Evolutionary conservation across 2,113 vertebrate genomes (phyloP).

Genomic region (Mustelus asterias): DNA sequence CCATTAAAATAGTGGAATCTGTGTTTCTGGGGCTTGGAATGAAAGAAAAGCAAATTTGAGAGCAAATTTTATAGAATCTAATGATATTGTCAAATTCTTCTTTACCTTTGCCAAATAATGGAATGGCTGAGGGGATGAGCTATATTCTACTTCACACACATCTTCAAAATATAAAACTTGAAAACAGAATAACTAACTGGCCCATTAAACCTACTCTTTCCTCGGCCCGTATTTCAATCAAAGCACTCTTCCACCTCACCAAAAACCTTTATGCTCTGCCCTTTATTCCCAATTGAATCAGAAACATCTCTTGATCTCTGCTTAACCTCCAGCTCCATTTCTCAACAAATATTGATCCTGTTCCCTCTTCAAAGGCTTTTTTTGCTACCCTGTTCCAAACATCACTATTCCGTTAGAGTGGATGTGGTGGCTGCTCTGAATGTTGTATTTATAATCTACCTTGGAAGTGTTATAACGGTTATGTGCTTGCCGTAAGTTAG

Average conservation of each 20-base stretch:
- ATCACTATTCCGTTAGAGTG: neutral
- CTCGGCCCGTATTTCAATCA: neutral
- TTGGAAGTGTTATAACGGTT: neutral
- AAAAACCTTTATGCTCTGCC: neutral
- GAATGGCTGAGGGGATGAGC: neutral
- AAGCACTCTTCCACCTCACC: neutral
- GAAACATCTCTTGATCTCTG: neutral
- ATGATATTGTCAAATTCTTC: neutral
- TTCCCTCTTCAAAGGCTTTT: neutral
- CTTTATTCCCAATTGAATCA: neutral
- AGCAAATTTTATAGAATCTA: neutral
- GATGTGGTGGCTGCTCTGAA: neutral
- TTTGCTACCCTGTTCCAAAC: neutral
- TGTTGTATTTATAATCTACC: neutral
- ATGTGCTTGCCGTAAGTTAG: neutral
- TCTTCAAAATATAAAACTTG: neutral
- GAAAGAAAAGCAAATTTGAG: neutral
- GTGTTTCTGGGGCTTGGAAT: neutral
- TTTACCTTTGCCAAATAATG: neutral
- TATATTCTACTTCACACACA: neutral
- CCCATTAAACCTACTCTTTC: neutral
- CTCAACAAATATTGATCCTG: neutral
- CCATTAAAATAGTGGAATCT: neutral
- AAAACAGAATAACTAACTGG: neutral
- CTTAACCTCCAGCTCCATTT: neutral